Conservation (phyloP, 1,140 invertebrate genomes). For the Lordiphosa stackelbergi region DNA sequence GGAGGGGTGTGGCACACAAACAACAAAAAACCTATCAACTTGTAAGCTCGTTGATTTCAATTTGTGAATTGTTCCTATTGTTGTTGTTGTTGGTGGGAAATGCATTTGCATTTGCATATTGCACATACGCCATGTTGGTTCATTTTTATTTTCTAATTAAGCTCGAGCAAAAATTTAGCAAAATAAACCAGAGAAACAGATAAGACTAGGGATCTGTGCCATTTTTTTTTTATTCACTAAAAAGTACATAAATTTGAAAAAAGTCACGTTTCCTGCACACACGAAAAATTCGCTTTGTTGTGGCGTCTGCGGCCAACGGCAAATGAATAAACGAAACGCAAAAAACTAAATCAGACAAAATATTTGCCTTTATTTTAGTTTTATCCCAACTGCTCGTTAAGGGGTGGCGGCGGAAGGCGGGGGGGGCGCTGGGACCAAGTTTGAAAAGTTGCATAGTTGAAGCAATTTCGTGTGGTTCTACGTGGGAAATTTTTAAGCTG, state of each 20-base stretch:
- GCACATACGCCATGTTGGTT: slow-evolving; percentile 49
- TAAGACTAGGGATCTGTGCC: slow-evolving; percentile 28
- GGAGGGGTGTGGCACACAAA: slow-evolving; percentile 36
- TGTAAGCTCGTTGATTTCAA: slow-evolving; percentile 74
- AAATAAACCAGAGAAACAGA: slow-evolving; percentile 24
- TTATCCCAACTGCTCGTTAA: slow-evolving; percentile 2
- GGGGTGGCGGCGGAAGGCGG: too few species aligned
- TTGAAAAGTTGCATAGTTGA: slow-evolving; percentile 36
- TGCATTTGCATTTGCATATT: slow-evolving; percentile 69
- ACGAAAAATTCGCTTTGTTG: slow-evolving; percentile 59
- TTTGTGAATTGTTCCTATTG: slow-evolving; percentile 58
- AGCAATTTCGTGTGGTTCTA: slow-evolving; percentile 32
- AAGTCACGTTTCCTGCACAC: slow-evolving; percentile 68
- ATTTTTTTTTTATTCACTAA: slow-evolving; percentile 41
- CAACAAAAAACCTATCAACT: slow-evolving; percentile 64
- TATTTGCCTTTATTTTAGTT: slow-evolving; percentile 24
- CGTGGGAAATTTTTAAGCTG: slow-evolving; percentile 52
- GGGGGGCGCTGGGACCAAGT: background rate
- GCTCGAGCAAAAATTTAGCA: slow-evolving; percentile 34
- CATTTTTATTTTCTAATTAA: slow-evolving; percentile 65
- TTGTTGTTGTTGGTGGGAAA: slow-evolving; percentile 25
- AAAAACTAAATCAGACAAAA: slow-evolving; percentile 31
- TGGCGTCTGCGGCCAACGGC: slow-evolving; percentile 56
- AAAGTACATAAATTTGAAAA: slow-evolving; percentile 74
- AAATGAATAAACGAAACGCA: slow-evolving; percentile 22